Evolutionary conservation across 2,888 invertebrate species (phyloP), one percentile per base, ranked within the genome.

Genomic region (Drosophila borborema): DNA sequence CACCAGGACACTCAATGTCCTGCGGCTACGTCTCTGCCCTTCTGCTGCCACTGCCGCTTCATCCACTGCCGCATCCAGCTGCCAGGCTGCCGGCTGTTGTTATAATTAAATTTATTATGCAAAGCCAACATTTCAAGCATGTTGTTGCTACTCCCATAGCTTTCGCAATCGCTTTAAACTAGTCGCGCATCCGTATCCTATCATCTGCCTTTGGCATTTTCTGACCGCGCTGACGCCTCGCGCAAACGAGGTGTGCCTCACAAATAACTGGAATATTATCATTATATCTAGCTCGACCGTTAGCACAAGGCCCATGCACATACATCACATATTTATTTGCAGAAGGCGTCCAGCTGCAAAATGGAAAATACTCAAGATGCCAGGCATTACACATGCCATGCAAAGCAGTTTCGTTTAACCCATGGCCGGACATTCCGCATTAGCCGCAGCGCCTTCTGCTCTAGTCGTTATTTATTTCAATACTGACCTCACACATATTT

Each of bases 31-130:
- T 16, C 41, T n/a, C 45, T 41, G 40, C 23, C 43, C 23, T 12
- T 23, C 45, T 20, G 61, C 51, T 31, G 31, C 41, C 5, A 16
- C n/a, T 2, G 7, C 5, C 41, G 43, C 28, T 20, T 43, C 49
- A 43, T 16, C 23, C 34, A 20, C 45, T 10, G 34, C n/a, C 41
- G 34, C 36, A 51, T 38, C 49, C 31, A 51, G 41, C 49, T 40
- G 16, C 23, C 46, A 9, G 20, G 18, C 45, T 48, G 9, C 31
- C 41, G 31, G 45, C 59, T 61, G 18, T 60, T 53, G 74, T 70
- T 74, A 73, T 87, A 90, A 87, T 89, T 86, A 70, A 81, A 89
- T 87, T 87, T 84, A 69, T 74, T 78, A 84, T 90, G 88, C 87
- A 77, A 64, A 81, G 74, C 84, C 71, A 77, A 75, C 77, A 89